Base-by-base conservation (phyloP, 2,888 invertebrate genomes). In the Carabus problematicus region DNA sequence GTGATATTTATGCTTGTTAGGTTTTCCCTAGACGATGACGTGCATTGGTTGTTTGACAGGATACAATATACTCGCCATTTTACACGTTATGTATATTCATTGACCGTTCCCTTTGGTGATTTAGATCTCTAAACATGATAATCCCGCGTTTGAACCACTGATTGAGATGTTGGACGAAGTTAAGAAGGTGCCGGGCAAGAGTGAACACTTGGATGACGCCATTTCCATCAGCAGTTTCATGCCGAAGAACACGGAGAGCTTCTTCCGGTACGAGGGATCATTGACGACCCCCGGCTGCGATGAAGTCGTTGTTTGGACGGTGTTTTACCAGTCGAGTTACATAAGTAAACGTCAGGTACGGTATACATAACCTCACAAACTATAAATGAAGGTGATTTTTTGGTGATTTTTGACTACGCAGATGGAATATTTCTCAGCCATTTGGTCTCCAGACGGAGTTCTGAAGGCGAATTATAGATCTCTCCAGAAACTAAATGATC, bases 301-400 rank as follows among this genome's bases (percentile, higher is more conserved):
- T 62, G 92, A 93, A 78, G 85, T 85, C 0, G 91, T 92, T n/a
- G 85, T 86, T 3, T 92, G 92, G 91, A 89, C 91, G 29, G 85
- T 93, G 1, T 82, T 88, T 67, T 82, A 83, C 0, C 82, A 86
- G 39, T 84, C 84, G 18, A 79, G 85, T 54, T 83, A 85, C 0
- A 82, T 88, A 54, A 86, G 87, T 0, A 64, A 70, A 14, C 7
- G 18, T 2, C 67, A 67, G 67, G 67, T 67, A 60, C 1, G 40
- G n/a, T 55, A 9, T 55, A n/a, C n/a, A n/a, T n/a, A n/a, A n/a
- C n/a, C n/a, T n/a, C n/a, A n/a, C n/a, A n/a, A n/a, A n/a, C n/a
- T n/a, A n/a, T n/a, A n/a, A 29, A 29, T 6, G 6, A 52, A 52
- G 4, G 19, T 12, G 12, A 41, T 7, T 59, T 41, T 7, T 12